These are phyloP conservation scores for Pardosa pseudoannulata DNA, from an alignment of 2,888 invertebrate genomes.

Conservation along the genomic window DNA sequence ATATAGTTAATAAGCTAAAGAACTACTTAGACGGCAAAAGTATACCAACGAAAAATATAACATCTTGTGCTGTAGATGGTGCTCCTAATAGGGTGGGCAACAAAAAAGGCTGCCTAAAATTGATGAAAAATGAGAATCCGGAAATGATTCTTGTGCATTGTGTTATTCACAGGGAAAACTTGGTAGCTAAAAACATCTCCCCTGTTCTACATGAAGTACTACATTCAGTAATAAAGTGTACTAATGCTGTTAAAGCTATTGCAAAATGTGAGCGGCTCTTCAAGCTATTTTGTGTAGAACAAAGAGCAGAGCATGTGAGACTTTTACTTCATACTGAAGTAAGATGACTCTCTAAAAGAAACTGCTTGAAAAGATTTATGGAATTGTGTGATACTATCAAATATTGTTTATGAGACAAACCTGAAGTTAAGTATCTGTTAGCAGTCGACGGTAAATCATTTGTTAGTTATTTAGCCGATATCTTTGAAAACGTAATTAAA, in stretches of 20 bases:
- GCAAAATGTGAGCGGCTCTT: constrained; percentile 65
- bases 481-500: no score
- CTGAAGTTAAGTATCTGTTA: no score
- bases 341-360: constrained; percentile 71
- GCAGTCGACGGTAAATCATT: constrained; percentile 25
- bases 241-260: constrained; percentile 62
- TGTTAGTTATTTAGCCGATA: constrained; percentile 31
- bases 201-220: constrained; percentile 35
- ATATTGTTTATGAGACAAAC: no score
- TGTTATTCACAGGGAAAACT: constrained; percentile 70
- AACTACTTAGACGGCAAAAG: constrained; percentile 5
- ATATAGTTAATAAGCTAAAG: constrained; percentile 29
- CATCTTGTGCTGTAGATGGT: no score
- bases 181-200: constrained; percentile 63
- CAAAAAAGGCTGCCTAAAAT: constrained; percentile 61
- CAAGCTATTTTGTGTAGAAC: constrained; percentile 56
- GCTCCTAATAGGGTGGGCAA: constrained; percentile 16
- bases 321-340: constrained; percentile 70
- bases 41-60: constrained; percentile 33
- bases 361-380: constrained; percentile 65
- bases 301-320: constrained; percentile 60
- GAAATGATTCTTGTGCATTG: constrained; percentile 55
- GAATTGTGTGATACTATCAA: constrained; percentile 61
- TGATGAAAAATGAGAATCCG: constrained; percentile 60
- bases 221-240: constrained; percentile 46